A percentile compares a stretch with the other conserved stretches of the same genome.
phyloP scores from a whole-genome alignment of 2,113 vertebrate genomes.

The Sardina pilchardus region DNA sequence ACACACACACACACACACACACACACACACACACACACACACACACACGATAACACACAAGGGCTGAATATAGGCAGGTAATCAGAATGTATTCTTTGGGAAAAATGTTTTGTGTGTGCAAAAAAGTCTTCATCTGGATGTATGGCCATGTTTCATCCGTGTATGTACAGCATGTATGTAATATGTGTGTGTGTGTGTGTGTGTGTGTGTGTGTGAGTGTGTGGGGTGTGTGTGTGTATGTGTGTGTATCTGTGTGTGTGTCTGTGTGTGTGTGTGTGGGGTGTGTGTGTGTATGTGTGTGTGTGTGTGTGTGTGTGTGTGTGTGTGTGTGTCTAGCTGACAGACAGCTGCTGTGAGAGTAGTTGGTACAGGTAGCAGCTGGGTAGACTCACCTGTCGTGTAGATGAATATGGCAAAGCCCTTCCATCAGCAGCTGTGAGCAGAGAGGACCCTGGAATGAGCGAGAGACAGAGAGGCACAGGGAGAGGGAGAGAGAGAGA shows the following conservation, averaged over 20 bases:
- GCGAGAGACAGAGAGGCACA: background rate
- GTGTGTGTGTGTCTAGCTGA: constrained; percentile 19
- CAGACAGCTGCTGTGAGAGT: constrained; percentile 62
- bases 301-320: constrained; percentile 50
- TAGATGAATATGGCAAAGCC: constrained; percentile 72
- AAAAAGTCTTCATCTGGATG: background rate
- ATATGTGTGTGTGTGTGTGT: constrained; percentile 17
- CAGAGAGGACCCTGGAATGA: constrained; percentile 27
- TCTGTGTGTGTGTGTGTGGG: constrained; percentile 44
- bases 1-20: background rate
- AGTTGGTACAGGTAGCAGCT: constrained; percentile 71
- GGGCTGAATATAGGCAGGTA: background rate
- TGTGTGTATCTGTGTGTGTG: constrained; percentile 41
- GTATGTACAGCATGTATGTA: constrained; percentile 9
- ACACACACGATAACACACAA: background rate
- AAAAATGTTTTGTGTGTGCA: background rate
- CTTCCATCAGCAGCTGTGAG: constrained; percentile 66
- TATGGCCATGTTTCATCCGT: background rate
- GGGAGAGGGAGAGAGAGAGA: constrained; percentile 61
- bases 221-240: too few species aligned
- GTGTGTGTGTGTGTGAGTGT: constrained; percentile 42
- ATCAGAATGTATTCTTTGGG: background rate
- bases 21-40: background rate
- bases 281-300: constrained; percentile 35
- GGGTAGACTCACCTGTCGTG: constrained; percentile 72